A percentile compares a stretch with the other conserved stretches of the same genome.
These are phyloP conservation scores for Hydrolagus colliei DNA, from an alignment of 2,797 vertebrate genomes.

Conservation along the genomic window DNA sequence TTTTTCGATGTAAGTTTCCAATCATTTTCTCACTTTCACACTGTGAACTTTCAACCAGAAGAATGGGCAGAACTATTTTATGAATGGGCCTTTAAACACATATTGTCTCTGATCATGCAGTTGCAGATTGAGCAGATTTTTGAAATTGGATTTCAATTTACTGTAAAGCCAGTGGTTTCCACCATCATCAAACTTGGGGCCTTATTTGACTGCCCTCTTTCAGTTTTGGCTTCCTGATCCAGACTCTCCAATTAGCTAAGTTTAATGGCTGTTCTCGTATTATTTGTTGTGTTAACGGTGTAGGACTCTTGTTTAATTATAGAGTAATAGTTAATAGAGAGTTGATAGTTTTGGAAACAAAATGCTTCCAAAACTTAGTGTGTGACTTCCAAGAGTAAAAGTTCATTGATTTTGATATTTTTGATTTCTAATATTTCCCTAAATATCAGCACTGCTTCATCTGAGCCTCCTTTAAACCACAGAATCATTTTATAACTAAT, in stretches of 20 bases:
- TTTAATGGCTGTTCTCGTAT: too few species aligned
- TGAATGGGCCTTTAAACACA: neutral
- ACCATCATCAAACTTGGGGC: neutral
- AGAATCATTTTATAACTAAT: neutral
- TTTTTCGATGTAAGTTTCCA: neutral
- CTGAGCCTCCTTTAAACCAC: neutral
- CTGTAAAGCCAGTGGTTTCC: neutral
- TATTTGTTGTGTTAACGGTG: slow-evolving; percentile 1
- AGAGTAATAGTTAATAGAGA: neutral
- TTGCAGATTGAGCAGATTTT: neutral
- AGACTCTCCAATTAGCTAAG: slow-evolving; percentile 12
- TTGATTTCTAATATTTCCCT: neutral
- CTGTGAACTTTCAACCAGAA: neutral
- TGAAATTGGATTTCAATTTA: neutral
- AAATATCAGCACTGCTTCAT: neutral
- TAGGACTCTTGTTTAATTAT: neutral
- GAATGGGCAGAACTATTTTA: neutral
- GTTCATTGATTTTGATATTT: neutral
- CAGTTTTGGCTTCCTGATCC: neutral
- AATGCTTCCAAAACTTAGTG: neutral
- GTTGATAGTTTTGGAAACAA: neutral
- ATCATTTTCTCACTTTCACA: neutral
- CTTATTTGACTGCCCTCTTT: too few species aligned
- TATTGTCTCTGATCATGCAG: neutral
- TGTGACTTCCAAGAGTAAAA: neutral